These are phyloP conservation scores for Octodon degus DNA, from an alignment of 2,113 vertebrate genomes.

Conservation along the genomic window DNA sequence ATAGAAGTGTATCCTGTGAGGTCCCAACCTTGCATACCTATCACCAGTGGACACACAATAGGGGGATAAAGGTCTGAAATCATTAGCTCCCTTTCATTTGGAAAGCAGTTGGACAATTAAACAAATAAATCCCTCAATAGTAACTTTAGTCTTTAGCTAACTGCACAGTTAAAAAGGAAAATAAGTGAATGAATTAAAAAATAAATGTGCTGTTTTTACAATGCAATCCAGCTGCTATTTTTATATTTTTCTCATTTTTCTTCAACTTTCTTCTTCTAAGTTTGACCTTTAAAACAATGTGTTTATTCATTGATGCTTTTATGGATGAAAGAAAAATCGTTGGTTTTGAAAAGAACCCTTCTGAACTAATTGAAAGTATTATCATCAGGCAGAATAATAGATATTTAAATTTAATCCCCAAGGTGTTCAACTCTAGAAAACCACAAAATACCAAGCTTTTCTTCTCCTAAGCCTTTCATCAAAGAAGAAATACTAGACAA, in stretches of 20 bases:
- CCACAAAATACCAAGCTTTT: conserved; percentile 7
- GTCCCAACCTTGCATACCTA: not conserved
- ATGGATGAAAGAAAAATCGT: conserved; percentile 63
- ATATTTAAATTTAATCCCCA: conserved; percentile 1
- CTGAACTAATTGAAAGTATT: not conserved
- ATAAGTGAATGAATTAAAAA: not conserved
- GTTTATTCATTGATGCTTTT: not conserved
- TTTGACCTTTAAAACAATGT: conserved; percentile 5
- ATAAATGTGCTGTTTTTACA: conserved; percentile 20
- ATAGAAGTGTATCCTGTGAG: not conserved
- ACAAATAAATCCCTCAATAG: not conserved
- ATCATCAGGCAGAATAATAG: not conserved
- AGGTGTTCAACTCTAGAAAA: conserved; percentile 8
- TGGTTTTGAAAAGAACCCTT: conserved; percentile 63
- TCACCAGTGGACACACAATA: not conserved
- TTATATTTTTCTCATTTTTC: not conserved
- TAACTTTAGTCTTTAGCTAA: conserved; percentile 1
- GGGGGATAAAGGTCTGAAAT: not conserved
- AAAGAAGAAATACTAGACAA: not conserved
- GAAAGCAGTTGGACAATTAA: conserved; percentile 18
- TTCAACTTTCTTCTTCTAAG: not conserved
- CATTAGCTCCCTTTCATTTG: conserved; percentile 57
- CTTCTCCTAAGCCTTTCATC: not conserved
- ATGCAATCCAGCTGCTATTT: not conserved
- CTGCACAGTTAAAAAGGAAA: conserved; percentile 34